phyloP scores from a whole-genome alignment of 2,797 vertebrate genomes.

The Sebastes itinus region DNA sequence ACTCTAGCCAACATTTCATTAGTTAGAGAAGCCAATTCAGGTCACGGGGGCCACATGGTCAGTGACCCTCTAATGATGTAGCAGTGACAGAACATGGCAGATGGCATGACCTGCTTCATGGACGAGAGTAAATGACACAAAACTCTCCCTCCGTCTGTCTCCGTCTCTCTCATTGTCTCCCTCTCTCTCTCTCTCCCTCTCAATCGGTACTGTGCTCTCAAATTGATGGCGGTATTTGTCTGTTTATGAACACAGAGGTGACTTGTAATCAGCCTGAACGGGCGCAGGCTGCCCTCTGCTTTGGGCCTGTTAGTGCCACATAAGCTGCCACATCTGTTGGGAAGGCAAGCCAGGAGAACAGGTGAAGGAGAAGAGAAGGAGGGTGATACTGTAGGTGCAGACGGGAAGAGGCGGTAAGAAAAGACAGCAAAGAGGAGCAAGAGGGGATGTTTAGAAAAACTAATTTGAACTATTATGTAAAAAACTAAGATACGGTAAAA shows the following conservation, averaged over 20 bases:
- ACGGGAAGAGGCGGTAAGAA: conserved; percentile 5
- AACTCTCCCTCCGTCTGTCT: conserved; percentile 64
- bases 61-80: conserved; percentile 73
- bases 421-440: background rate
- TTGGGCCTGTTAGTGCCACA: conserved; percentile 66
- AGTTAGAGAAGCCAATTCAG: conserved; percentile 46
- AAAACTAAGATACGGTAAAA: conserved; percentile 28
- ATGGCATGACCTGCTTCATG: conserved; percentile 73
- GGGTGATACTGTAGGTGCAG: background rate
- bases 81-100: conserved; percentile 76
- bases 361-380: background rate
- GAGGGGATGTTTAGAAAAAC: conserved; percentile 22
- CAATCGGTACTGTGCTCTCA: conserved; percentile 42
- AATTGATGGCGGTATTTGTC: conserved; percentile 76
- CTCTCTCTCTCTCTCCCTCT: conserved; percentile 12
- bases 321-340: conserved; percentile 71
- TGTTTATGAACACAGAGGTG: conserved; percentile 80
- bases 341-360: conserved; percentile 41
- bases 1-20: conserved; percentile 45
- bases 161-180: conserved; percentile 31
- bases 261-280: conserved; percentile 80
- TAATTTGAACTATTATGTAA: conserved; percentile 9
- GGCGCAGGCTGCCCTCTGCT: conserved; percentile 68
- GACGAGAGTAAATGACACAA: conserved; percentile 69
- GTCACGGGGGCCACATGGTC: conserved; percentile 43